phyloP scores from a whole-genome alignment of 2,113 vertebrate genomes.

The Cochlearius cochlearius region DNA sequence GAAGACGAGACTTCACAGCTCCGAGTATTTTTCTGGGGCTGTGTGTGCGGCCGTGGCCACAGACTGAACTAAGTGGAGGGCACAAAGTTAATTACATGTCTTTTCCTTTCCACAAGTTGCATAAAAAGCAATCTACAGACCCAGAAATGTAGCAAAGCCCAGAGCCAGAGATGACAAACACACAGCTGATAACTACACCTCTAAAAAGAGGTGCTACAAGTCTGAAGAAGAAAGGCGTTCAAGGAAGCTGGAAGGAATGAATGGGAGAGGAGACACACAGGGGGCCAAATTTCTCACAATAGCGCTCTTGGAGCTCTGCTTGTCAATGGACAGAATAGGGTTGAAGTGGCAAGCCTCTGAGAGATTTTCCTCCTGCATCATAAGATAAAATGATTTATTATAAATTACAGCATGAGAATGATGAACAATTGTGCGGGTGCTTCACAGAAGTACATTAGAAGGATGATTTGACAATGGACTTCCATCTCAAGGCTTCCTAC shows the following conservation, averaged over 20 bases:
- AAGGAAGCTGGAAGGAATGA: neutral
- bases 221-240: neutral
- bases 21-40: neutral
- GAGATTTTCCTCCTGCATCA: neutral
- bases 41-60: fast-evolving
- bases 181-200: neutral
- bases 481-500: neutral
- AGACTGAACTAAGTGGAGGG: neutral
- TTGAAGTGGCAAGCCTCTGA: neutral
- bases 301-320: neutral
- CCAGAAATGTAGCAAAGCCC: neutral
- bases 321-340: neutral
- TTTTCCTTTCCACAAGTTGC: neutral
- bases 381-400: neutral
- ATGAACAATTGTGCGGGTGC: neutral
- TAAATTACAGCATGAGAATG: neutral
- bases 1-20: neutral
- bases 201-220: neutral
- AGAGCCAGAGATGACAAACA: neutral
- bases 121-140: neutral
- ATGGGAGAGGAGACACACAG: neutral
- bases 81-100: neutral
- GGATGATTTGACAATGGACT: neutral
- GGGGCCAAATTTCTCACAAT: neutral
- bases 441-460: neutral